Base-by-base conservation (phyloP, 2,888 invertebrate species). In the Eremobia ochroleuca region DNA sequence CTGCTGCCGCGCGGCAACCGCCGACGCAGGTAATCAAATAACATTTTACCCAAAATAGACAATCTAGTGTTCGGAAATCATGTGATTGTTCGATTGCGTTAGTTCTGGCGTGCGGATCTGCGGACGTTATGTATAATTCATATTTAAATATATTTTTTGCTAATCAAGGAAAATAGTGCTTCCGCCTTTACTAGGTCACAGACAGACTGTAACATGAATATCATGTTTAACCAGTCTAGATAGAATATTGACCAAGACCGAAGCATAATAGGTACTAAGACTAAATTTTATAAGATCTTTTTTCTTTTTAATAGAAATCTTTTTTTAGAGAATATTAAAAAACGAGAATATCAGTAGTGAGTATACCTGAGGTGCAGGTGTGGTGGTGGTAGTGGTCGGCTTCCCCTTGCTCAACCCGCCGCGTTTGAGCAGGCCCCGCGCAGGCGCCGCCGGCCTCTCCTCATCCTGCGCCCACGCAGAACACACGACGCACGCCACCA, bases 361-460 rank as follows among this genome's bases (percentile, higher is more conserved):
- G n/a, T 49, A 68, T 90, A 96, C 96, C 93, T 94, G 94, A 75
- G 96, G 96, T 11, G 95, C 90, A 3, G 92, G 87, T 65, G 96
- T 96, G 58, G 96, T 95, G 15, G 96, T 96, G 0, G 96, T 96
- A n/a, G 95, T 95, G 58, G 95, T 94, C 2, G 89, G 90, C 82
- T 96, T 97, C 52, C 93, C 94, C 77, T 96, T 95, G 34, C 89
- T 87, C 15, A 94, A 88, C 2, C 92, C 92, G 2, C 96, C 96
- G 34, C 96, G 92, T 82, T 96, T 96, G 62, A 95, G 93, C 37
- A 96, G 90, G 1, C 94, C 95, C 28, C 96, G 90, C 2, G 92
- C 78, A 0, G 92, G 91, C 34, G 90, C 88, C 55, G 94, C 89
- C 31, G 93, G 88, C 40, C 92, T 87, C 72, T 94, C 96, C 0